A percentile compares a stretch with the other conserved stretches of the same genome.
Conservation (phyloP, 2,888 invertebrate genomes). For the Synanthedon formicaeformis region DNA sequence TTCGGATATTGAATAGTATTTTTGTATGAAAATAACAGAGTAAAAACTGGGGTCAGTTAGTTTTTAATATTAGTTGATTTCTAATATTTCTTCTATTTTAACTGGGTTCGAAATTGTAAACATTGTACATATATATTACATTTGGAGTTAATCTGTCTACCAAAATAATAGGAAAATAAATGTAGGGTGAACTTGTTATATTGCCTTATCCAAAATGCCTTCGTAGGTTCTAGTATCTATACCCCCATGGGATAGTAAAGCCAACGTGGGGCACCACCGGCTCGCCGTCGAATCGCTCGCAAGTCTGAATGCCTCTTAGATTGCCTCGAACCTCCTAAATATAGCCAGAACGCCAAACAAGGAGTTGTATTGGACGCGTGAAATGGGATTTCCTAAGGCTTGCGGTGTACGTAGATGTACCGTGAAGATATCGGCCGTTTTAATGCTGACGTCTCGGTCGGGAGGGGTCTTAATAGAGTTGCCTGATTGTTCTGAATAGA, state of each 20-base stretch:
- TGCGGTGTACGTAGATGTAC: constrained; percentile 14
- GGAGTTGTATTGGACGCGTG: constrained; percentile 47
- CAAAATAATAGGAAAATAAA: no score
- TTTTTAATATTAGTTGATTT: no score
- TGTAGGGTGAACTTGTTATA: background rate
- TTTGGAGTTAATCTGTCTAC: no score
- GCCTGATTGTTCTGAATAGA: background rate
- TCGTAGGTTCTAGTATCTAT: constrained; percentile 17
- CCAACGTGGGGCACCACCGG: constrained; percentile 42
- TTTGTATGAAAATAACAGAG: no score
- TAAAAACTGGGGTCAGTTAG: no score
- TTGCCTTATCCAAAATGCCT: constrained; percentile 4
- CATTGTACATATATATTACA: no score
- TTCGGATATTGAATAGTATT: no score
- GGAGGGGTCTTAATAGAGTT: constrained; percentile 26
- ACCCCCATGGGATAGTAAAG: constrained; percentile 51
- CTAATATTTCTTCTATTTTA: no score
- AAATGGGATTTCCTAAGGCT: constrained; percentile 39
- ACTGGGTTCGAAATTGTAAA: no score
- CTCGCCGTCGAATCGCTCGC: constrained; percentile 35
- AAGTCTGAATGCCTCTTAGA: constrained; percentile 64
- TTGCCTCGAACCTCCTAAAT: constrained; percentile 56
- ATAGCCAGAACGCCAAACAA: constrained; percentile 52
- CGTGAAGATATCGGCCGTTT: constrained; percentile 10
- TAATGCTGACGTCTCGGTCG: constrained; percentile 13